phyloP scores from a whole-genome alignment of 2,113 vertebrate genomes.

The Muntiacus reevesi region DNA sequence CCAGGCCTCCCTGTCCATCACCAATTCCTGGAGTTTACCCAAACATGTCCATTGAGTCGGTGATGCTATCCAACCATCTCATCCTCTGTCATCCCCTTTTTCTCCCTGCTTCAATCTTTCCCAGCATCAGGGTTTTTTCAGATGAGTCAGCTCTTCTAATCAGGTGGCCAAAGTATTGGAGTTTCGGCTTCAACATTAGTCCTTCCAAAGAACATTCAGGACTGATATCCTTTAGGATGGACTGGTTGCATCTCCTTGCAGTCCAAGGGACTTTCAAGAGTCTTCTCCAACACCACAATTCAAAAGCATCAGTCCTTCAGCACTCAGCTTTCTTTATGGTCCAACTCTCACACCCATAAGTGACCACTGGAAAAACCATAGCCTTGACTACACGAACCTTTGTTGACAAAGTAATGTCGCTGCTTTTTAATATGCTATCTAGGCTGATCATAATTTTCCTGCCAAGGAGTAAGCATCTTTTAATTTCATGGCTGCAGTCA shows the following conservation, averaged over 20 bases:
- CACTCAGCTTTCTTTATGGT: background rate
- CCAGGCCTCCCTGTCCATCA: background rate
- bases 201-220: background rate
- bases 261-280: background rate
- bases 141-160: background rate
- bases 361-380: background rate
- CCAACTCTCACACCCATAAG: background rate
- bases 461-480: background rate
- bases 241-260: background rate
- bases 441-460: background rate
- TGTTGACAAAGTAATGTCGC: background rate
- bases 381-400: background rate
- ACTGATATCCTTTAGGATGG: background rate
- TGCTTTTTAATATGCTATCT: background rate
- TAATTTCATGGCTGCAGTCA: background rate
- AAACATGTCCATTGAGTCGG: background rate
- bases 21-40: background rate
- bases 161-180: background rate
- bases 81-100: background rate
- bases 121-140: background rate
- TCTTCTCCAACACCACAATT: background rate
- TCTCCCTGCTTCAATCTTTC: background rate
- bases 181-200: background rate
- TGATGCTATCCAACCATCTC: background rate
- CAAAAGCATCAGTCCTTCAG: background rate